Evolutionary conservation across 2,797 vertebrate species (phyloP).

Genomic region (Decapterus maruadsi): DNA sequence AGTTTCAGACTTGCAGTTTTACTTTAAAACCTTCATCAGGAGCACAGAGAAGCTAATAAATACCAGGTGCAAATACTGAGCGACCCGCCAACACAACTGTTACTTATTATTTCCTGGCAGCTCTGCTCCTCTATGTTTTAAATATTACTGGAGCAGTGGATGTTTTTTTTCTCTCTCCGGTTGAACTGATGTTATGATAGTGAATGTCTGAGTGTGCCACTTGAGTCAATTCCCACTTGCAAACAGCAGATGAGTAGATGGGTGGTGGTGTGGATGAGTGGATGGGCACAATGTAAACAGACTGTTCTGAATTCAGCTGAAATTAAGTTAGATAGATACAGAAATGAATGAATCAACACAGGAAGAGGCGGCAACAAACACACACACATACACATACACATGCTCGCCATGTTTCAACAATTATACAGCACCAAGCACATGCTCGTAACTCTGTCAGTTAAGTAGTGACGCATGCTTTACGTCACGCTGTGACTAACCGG

Average conservation of each 20-base stretch:
- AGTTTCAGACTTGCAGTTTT: neutral
- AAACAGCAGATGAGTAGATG: conserved; percentile 25
- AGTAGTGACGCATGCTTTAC: conserved; percentile 41
- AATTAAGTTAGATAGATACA: neutral
- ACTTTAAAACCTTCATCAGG: neutral
- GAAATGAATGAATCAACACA: neutral
- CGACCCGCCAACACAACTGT: conserved; percentile 18
- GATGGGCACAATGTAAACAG: conserved; percentile 27
- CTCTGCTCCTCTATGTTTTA: conserved; percentile 14
- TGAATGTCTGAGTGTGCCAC: conserved; percentile 12
- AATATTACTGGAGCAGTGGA: neutral
- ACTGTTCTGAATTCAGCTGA: conserved; percentile 4
- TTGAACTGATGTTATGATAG: neutral
- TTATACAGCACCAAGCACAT: conserved; percentile 9
- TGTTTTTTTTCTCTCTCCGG: neutral
- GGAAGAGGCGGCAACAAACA: neutral
- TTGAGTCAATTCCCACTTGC: conserved; percentile 28
- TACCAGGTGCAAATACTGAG: conserved; percentile 21
- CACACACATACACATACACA: neutral
- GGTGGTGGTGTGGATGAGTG: conserved; percentile 7
- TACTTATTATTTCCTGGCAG: conserved; percentile 33
- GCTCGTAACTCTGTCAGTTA: conserved; percentile 30
- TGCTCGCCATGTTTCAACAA: neutral
- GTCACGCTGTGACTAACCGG: conserved; percentile 60
- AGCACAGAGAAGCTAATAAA: conserved; percentile 14